phyloP scores from a whole-genome alignment of 2,113 vertebrate genomes.

The Stercorarius parasiticus region DNA sequence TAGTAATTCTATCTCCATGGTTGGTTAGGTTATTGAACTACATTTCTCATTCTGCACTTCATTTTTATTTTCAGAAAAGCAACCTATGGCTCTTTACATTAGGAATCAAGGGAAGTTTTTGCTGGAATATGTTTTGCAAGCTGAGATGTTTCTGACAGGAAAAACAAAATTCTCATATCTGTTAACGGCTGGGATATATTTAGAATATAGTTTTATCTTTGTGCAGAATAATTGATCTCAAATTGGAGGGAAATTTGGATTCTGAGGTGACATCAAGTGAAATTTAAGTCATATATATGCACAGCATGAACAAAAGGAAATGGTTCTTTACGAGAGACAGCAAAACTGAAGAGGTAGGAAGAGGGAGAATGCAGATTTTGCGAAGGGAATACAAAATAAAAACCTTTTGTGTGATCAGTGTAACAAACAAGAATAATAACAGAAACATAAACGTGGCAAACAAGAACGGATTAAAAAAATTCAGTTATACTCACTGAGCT shows the following conservation, averaged over 20 bases:
- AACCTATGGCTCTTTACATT: not conserved
- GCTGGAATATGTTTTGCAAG: not conserved
- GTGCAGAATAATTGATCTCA: not conserved
- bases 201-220: conserved; percentile 44
- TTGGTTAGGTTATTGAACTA: not conserved
- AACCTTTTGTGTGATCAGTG: not conserved
- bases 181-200: conserved; percentile 23
- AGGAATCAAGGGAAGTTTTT: not conserved
- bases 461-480: not conserved
- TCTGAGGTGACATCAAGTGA: conserved; percentile 12
- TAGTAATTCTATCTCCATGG: not conserved
- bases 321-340: conserved; percentile 2
- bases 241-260: conserved; percentile 44
- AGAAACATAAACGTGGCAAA: not conserved
- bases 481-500: not conserved
- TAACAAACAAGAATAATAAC: not conserved
- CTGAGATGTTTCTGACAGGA: not conserved
- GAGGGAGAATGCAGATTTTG: not conserved
- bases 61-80: not conserved
- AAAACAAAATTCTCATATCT: not conserved
- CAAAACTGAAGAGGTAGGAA: not conserved
- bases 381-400: not conserved
- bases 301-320: conserved; percentile 32
- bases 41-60: not conserved
- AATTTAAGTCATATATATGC: not conserved